Conservation (phyloP, 2,113 vertebrate genomes). For the Malurus melanocephalus region DNA sequence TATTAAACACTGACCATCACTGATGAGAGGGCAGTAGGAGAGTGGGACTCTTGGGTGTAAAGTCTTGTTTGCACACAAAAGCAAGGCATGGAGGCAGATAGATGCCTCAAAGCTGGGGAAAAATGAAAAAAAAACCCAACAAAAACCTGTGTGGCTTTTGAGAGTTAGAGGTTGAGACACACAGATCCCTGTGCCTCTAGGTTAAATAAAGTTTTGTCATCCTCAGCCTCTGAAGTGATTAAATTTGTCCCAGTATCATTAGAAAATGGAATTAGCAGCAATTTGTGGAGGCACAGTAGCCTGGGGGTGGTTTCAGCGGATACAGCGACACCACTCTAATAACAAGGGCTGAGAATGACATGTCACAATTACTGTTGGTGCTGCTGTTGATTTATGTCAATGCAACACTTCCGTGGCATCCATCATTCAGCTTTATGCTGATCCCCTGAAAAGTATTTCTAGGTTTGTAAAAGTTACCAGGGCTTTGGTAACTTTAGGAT, state of each 20-base stretch:
- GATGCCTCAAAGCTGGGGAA: background rate
- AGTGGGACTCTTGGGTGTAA: background rate
- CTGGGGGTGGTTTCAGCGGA: conserved; percentile 1
- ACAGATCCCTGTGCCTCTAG: background rate
- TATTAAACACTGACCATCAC: background rate
- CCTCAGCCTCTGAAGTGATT: conserved; percentile 53
- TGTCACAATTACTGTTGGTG: conserved; percentile 27
- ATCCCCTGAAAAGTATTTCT: background rate
- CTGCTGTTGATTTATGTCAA: conserved; percentile 36
- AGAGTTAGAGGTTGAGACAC: background rate
- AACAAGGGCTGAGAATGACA: conserved; percentile 18
- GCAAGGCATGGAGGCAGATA: background rate
- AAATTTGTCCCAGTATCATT: conserved; percentile 60
- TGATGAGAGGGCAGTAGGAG: background rate
- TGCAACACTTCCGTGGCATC: background rate
- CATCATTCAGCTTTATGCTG: background rate
- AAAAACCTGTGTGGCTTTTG: background rate
- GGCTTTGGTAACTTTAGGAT: background rate
- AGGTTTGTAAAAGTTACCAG: background rate
- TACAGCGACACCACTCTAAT: background rate
- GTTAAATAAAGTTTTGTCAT: conserved; percentile 57
- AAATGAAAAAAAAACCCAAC: background rate
- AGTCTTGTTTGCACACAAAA: background rate
- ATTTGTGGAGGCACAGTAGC: conserved; percentile 21
- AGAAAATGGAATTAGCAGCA: conserved; percentile 63